phyloP scores from a whole-genome alignment of 2,797 vertebrate genomes.

The Platalea minor region DNA sequence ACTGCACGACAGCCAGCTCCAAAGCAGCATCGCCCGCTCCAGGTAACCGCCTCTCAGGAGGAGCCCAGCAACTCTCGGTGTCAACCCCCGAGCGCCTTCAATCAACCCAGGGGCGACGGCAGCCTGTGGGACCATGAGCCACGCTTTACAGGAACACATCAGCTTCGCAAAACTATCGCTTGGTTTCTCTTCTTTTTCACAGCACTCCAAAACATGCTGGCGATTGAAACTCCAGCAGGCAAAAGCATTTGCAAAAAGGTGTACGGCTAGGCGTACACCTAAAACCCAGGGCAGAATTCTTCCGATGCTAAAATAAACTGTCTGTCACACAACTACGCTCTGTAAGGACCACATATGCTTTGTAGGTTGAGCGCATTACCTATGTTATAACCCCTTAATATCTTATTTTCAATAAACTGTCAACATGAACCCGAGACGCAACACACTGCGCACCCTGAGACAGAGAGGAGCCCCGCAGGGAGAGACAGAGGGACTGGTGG shows the following conservation, averaged over 20 bases:
- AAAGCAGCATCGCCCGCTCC: not conserved
- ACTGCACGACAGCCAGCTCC: not conserved
- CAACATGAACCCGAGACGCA: not conserved
- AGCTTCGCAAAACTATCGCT: not conserved
- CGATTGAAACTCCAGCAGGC: not conserved
- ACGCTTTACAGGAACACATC: rapidly evolving
- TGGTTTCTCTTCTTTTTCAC: not conserved
- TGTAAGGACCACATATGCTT: not conserved
- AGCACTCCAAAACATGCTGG: not conserved
- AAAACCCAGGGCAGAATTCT: not conserved
- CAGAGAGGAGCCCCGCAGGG: not conserved
- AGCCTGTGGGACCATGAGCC: rapidly evolving
- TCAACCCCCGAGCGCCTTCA: rapidly evolving
- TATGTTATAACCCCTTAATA: not conserved
- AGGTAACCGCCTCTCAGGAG: not conserved
- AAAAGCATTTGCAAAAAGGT: not conserved
- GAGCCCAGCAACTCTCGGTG: not conserved
- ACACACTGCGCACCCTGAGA: too few relatives aligned
- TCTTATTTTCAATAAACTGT: not conserved
- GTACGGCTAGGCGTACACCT: not conserved
- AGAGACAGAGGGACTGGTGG: not conserved
- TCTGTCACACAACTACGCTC: not conserved
- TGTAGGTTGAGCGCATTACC: not conserved
- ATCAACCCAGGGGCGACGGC: not conserved
- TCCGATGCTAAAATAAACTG: not conserved